Conservation (phyloP, 2,113 vertebrate genomes). For the Malurus melanocephalus region DNA sequence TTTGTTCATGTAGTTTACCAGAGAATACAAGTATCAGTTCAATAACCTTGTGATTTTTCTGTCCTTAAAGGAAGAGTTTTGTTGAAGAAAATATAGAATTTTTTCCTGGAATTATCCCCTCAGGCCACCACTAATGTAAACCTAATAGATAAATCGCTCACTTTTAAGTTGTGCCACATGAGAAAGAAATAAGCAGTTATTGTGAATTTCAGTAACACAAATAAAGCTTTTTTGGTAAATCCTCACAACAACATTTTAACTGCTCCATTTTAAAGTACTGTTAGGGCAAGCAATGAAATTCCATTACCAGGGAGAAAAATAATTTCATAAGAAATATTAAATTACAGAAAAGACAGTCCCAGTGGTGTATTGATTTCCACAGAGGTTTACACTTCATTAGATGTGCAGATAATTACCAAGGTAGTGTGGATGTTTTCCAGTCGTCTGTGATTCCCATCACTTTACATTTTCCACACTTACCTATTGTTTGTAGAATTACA, state of each 20-base stretch:
- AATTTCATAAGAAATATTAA: not conserved
- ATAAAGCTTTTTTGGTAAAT: not conserved
- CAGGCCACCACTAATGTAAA: constrained; percentile 7
- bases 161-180: not conserved
- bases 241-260: not conserved
- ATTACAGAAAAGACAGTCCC: not conserved
- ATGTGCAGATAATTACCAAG: not conserved
- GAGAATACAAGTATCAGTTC: not conserved
- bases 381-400: constrained; percentile 13
- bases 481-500: not conserved
- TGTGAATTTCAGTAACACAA: not conserved
- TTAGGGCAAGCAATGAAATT: not conserved
- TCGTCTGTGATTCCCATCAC: not conserved
- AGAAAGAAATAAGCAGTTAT: not conserved
- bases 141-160: not conserved
- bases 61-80: not conserved
- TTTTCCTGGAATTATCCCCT: constrained; percentile 26
- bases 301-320: not conserved
- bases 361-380: not conserved
- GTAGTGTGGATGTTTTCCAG: not conserved
- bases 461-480: not conserved
- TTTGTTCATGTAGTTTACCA: not conserved
- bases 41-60: not conserved
- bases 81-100: constrained; percentile 4
- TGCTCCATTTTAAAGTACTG: not conserved